These are phyloP conservation scores for Zeuzera pyrina DNA, from an alignment of 2,888 invertebrate genomes.

Conservation along the genomic window DNA sequence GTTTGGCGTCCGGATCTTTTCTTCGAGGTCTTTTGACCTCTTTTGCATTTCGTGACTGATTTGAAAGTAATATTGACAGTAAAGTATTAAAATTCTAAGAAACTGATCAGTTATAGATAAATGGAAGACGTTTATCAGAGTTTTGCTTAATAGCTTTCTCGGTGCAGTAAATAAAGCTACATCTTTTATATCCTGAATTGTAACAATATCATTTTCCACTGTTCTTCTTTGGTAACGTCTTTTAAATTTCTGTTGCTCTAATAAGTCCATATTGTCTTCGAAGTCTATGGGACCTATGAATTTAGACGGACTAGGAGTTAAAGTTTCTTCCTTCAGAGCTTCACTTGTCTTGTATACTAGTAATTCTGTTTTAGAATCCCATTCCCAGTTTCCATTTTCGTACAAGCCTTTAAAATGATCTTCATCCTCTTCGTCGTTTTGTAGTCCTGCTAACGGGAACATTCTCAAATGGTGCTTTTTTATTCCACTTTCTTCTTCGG, in stretches of 20 bases:
- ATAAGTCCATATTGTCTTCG: conserved; percentile 3
- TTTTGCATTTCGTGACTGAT: conserved; percentile 1
- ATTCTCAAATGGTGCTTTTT: too few species aligned
- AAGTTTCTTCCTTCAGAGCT: too few species aligned
- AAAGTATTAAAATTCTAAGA: conserved; percentile 7
- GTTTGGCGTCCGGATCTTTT: too few species aligned
- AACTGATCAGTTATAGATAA: conserved; percentile 3
- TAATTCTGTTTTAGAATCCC: conserved; percentile 2
- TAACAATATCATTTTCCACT: conserved; percentile 2
- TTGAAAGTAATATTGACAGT: conserved; percentile 9
- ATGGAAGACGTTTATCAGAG: conserved; percentile 4
- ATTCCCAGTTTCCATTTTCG: conserved; percentile 6
- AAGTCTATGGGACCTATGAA: conserved; percentile 3
- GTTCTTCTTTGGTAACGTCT: conserved; percentile 3
- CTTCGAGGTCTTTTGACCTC: too few species aligned
- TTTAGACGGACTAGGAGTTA: too few species aligned
- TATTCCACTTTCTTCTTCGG: too few species aligned
- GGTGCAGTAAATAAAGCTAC: conserved; percentile 4
- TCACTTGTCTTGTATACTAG: too few species aligned
- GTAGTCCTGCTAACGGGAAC: too few species aligned
- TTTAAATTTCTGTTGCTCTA: conserved; percentile 4
- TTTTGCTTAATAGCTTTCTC: background rate
- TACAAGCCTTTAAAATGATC: conserved; percentile 4
- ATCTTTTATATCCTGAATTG: conserved; percentile 8
- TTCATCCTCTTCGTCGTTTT: too few species aligned